Base-by-base conservation (phyloP, 2,113 vertebrate genomes). In the Serilophus lunatus region DNA sequence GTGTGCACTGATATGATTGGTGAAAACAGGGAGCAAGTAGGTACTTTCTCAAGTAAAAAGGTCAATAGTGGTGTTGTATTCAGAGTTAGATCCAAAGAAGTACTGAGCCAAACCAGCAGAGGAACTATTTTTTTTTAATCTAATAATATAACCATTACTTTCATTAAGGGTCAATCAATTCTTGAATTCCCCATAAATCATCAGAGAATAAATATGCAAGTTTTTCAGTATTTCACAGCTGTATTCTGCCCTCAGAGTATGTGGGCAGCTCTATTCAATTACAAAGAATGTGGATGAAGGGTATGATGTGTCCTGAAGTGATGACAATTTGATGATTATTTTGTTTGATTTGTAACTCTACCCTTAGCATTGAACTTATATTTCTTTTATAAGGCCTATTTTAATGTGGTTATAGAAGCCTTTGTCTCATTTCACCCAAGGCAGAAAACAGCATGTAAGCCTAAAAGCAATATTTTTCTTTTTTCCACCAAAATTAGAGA, bases 281-380 rank as follows among this genome's bases (percentile, higher is more conserved):
- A 90, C 33, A 25, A 54, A 90, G 49, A 63, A 82, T 93, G 81
- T 57, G 68, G 80, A 93, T 93, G 59, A 90, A 82, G 78, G 49
- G 18, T 79, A 72, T 61, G 85, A 90, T 93, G 50, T 74, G 70
- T 93, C 81, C 91, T 86, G 90, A 81, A 91, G 88, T 83, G 56
- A 90, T 88, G 81, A 96, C 66, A 94, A 87, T 78, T 82, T 97
- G 94, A 96, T 80, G 63, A 84, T 93, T 93, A 96, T 91, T 77
- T 33, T 90, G 35, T 95, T 95, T 97, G 93, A 96, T 92, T 93
- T 91, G 70, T 86, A 93, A 69, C 31, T 81, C 88, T 86, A 64
- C 51, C 40, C 70, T 68, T 82, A 82, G 47, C 31, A 61, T 61
- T 77, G 88, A 87, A 92, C 49, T 82, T 68, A 11, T 3, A 31